These are phyloP conservation scores for Champsocephalus gunnari DNA, from an alignment of 2,797 vertebrate genomes.

Conservation along the genomic window DNA sequence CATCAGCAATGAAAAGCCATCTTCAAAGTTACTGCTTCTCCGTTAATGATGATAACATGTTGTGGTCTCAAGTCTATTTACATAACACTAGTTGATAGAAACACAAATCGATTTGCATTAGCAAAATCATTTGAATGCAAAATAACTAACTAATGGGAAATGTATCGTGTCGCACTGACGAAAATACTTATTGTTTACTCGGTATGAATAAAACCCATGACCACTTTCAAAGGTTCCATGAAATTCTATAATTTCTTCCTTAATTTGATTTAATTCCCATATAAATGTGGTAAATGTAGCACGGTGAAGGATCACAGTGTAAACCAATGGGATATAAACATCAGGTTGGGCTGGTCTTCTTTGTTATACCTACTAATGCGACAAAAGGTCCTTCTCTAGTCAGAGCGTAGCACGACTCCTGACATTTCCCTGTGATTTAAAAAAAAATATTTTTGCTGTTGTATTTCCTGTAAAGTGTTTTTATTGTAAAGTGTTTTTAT, in stretches of 20 bases:
- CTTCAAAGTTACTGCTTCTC: constrained; percentile 30
- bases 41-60: constrained; percentile 51
- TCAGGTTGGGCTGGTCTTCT: neutral
- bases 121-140: constrained; percentile 37
- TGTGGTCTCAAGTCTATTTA: constrained; percentile 49
- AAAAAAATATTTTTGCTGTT: no score
- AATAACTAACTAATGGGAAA: constrained; percentile 39
- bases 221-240: constrained; percentile 3
- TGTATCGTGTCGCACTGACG: constrained; percentile 7
- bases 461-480: no score
- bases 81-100: constrained; percentile 49
- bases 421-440: no score
- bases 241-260: constrained; percentile 13
- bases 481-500: no score
- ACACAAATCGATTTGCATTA: constrained; percentile 51
- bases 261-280: constrained; percentile 8
- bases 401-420: no score
- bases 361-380: neutral
- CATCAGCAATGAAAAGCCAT: constrained; percentile 28
- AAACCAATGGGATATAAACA: constrained; percentile 1
- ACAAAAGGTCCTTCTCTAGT: neutral
- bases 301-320: constrained; percentile 13
- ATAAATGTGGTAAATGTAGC: constrained; percentile 10
- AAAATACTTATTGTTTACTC: constrained; percentile 6
- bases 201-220: neutral